phyloP scores from a whole-genome alignment of 2,888 invertebrate species.

The Mythimna lalbum region DNA sequence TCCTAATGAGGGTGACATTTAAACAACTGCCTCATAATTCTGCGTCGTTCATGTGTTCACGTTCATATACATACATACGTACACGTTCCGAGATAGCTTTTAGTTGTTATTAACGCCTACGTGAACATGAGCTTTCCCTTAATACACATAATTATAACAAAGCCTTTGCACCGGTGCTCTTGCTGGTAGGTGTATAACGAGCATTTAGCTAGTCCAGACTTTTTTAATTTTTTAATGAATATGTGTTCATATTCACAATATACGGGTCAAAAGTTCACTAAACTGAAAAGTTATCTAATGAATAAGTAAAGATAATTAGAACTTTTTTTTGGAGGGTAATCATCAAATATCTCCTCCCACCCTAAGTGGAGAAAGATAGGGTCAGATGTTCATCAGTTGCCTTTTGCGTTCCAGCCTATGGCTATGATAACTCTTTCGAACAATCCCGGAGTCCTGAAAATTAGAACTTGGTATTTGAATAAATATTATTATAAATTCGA shows the following conservation, averaged over 20 bases:
- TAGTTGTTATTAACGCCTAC: constrained; percentile 72
- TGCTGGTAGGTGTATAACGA: constrained; percentile 28
- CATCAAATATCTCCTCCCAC: too few species aligned
- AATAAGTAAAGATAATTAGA: too few species aligned
- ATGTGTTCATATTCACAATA: not conserved
- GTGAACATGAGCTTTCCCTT: constrained; percentile 61
- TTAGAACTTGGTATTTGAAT: too few species aligned
- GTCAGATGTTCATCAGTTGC: too few species aligned
- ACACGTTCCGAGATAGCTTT: constrained; percentile 62
- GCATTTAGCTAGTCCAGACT: not conserved
- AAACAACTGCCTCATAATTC: constrained; percentile 70
- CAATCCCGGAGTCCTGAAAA: too few species aligned
- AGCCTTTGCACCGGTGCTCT: constrained; percentile 33
- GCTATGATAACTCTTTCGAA: too few species aligned
- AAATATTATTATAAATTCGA: too few species aligned
- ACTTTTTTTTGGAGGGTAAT: too few species aligned
- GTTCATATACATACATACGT: constrained; percentile 52
- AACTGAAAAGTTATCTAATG: too few species aligned
- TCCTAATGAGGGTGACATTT: constrained; percentile 80
- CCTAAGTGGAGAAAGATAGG: too few species aligned
- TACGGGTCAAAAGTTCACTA: not conserved
- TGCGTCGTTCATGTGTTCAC: constrained; percentile 53
- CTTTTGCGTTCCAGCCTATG: too few species aligned
- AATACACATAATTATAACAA: constrained; percentile 36
- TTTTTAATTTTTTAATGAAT: not conserved